Percentiles rank a stretch among this genome's conserved stretches.
These are phyloP conservation scores for Neotoxoptera formosana DNA, from an alignment of 1,140 invertebrate species.

Conservation along the genomic window DNA sequence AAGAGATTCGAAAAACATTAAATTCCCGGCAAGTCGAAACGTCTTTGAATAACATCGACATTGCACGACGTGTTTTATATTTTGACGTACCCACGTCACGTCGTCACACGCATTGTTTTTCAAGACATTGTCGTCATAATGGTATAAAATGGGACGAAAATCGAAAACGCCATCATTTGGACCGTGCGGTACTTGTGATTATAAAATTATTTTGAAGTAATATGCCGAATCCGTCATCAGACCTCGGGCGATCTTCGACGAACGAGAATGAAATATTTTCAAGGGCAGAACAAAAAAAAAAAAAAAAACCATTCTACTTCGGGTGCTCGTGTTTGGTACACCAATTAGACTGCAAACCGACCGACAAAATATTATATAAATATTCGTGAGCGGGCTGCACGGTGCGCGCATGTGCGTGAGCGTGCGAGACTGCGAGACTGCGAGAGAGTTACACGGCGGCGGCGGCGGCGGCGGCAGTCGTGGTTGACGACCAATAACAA, in stretches of 20 bases:
- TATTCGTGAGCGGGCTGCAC: background rate
- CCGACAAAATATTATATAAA: background rate
- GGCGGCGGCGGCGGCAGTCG: background rate
- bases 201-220: background rate
- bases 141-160: background rate
- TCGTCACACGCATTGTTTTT: background rate
- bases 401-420: background rate
- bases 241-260: background rate
- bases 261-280: background rate
- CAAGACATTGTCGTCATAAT: background rate
- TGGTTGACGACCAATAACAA: constrained; percentile 29
- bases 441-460: background rate
- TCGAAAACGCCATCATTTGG: background rate
- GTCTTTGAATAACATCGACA: background rate
- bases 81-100: background rate
- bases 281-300: background rate
- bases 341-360: background rate
- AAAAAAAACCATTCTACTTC: background rate
- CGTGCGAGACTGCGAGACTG: background rate
- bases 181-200: background rate
- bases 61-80: background rate
- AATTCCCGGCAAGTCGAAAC: background rate
- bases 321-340: background rate
- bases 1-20: background rate
- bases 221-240: background rate